phyloP scores from a whole-genome alignment of 92 coral and sea anemone species.

The Phenganax subtilis region DNA sequence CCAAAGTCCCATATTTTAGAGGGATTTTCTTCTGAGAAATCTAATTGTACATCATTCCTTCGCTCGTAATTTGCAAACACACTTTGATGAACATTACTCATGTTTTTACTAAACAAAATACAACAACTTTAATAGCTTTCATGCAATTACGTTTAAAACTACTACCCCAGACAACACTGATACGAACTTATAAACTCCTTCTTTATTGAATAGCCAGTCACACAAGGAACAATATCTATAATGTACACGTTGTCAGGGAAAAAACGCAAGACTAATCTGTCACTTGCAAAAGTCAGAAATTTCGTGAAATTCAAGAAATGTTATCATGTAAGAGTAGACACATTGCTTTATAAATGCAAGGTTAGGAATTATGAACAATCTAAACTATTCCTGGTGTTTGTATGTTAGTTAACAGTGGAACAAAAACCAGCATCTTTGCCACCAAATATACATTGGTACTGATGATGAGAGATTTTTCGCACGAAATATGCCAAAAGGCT shows the following conservation, averaged over 20 bases:
- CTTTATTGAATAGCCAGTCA: background rate
- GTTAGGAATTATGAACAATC: no score
- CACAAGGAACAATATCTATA: background rate
- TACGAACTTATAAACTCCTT: background rate
- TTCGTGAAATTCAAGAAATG: background rate
- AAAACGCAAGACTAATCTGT: background rate
- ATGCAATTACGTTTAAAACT: background rate
- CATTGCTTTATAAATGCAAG: no score
- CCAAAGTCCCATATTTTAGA: constrained; percentile 62
- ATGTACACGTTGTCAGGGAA: background rate
- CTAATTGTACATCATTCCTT: constrained; percentile 22
- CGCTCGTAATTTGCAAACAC: constrained; percentile 28
- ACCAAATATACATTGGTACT: background rate
- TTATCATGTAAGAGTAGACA: background rate
- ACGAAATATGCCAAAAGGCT: background rate
- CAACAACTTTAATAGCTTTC: background rate
- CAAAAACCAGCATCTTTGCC: no score
- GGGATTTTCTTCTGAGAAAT: constrained; percentile 64
- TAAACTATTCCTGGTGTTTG: no score
- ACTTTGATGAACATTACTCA: constrained; percentile 19
- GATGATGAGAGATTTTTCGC: background rate
- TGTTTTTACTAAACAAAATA: constrained; percentile 7
- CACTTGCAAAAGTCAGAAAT: background rate
- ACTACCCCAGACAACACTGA: background rate
- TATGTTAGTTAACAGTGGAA: no score